phyloP scores from a whole-genome alignment of 2,888 invertebrate species.

The Pachliopta kotzebuea region DNA sequence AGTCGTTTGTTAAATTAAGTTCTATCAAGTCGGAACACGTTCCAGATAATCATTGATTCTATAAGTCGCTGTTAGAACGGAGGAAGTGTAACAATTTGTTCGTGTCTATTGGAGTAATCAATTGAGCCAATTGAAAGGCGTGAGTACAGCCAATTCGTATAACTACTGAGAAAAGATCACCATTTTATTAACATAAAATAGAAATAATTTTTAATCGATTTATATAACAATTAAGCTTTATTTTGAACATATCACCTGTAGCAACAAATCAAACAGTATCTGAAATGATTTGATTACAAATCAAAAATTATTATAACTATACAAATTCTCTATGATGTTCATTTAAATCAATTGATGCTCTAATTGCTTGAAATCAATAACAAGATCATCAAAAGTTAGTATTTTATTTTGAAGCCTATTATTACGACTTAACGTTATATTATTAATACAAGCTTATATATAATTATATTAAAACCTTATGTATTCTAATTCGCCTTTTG shows the following conservation, averaged over 20 bases:
- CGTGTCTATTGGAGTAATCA: constrained; percentile 26
- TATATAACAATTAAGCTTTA: no score
- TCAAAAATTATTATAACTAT: no score
- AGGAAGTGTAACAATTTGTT: constrained; percentile 23
- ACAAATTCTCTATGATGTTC: no score
- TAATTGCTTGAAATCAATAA: background rate
- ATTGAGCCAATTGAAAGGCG: constrained; percentile 25
- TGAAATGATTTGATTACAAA: no score
- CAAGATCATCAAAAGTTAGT: background rate
- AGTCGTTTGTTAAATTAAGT: constrained; percentile 8
- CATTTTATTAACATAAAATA: background rate
- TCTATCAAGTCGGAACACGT: constrained; percentile 14
- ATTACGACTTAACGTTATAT: background rate
- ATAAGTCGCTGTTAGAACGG: constrained; percentile 9
- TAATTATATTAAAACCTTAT: background rate
- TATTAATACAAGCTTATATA: background rate
- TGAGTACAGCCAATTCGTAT: constrained; percentile 10
- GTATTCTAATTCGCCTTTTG: no score
- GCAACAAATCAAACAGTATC: no score
- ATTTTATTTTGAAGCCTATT: background rate
- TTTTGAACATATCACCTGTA: no score
- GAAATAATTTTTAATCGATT: no score
- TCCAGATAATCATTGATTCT: constrained; percentile 22
- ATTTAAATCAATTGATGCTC: background rate
- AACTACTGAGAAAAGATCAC: constrained; percentile 5